Conservation (phyloP, 2,797 vertebrate species). For the Pipistrellus kuhlii region DNA sequence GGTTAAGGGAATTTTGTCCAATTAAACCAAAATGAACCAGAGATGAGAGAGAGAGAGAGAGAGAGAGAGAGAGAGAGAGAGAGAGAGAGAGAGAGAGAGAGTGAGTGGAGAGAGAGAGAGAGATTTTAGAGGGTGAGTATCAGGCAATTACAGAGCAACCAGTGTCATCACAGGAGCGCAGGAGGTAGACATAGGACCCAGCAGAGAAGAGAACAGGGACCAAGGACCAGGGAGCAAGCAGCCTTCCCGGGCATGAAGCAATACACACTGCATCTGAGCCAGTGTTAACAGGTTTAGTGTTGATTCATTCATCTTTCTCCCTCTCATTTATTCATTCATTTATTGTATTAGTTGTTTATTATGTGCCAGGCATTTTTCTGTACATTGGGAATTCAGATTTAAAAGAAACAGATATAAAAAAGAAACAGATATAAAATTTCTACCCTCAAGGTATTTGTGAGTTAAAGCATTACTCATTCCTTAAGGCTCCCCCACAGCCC, state of each 20-base stretch:
- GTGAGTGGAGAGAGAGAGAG: background rate
- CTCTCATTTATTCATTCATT: background rate
- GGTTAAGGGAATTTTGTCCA: background rate
- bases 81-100: no score
- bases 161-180: background rate
- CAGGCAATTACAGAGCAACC: background rate
- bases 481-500: background rate
- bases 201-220: background rate
- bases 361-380: constrained; percentile 29
- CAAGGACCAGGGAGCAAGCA: background rate
- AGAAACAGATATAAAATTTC: constrained; percentile 60
- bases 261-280: background rate
- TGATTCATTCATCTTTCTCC: background rate
- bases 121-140: background rate
- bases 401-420: constrained; percentile 65
- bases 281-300: background rate
- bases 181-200: background rate
- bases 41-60: no score
- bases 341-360: constrained; percentile 26
- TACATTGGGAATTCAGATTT: constrained; percentile 13
- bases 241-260: background rate
- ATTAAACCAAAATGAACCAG: background rate
- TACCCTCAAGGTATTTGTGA: constrained; percentile 59
- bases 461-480: constrained; percentile 48
- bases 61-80: background rate